A percentile compares a stretch with the other conserved stretches of the same genome.
These are phyloP conservation scores for Podotricha telesiphe DNA, from an alignment of 2,888 invertebrate genomes.

Conservation along the genomic window DNA sequence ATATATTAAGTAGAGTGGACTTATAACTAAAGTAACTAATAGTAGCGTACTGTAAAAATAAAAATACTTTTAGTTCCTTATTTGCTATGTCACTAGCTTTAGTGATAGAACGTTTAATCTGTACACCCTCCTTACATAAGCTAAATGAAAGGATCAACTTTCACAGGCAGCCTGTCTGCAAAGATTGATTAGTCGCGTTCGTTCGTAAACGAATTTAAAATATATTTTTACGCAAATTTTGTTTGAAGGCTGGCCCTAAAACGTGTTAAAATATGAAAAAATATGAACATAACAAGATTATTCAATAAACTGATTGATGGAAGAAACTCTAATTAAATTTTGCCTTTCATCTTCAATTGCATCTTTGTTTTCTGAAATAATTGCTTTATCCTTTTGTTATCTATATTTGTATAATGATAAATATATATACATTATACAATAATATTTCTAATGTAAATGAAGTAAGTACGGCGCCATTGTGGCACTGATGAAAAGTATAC, in stretches of 20 bases:
- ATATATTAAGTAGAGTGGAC: too few species aligned
- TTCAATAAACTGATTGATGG: constrained; percentile 24
- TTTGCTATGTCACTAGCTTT: constrained; percentile 17
- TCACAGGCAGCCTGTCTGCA: constrained; percentile 42
- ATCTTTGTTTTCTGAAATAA: not conserved
- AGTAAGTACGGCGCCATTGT: too few species aligned
- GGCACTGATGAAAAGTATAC: too few species aligned
- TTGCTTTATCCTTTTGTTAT: too few species aligned
- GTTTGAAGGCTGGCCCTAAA: constrained; percentile 27
- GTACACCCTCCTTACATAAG: constrained; percentile 31
- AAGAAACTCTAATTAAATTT: constrained; percentile 3
- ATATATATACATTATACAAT: too few species aligned
- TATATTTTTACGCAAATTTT: constrained; percentile 34
- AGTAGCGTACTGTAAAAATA: too few species aligned
- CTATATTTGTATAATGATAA: too few species aligned
- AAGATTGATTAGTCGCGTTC: constrained; percentile 43
- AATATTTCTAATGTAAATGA: too few species aligned
- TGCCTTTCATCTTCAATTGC: constrained; percentile 9
- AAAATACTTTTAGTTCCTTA: not conserved
- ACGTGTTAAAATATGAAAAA: constrained; percentile 16
- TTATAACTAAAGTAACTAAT: too few species aligned
- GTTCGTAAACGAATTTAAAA: constrained; percentile 30
- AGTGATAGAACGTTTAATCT: constrained; percentile 28
- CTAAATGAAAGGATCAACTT: constrained; percentile 43
- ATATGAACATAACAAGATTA: constrained; percentile 16